Evolutionary conservation across 2,888 invertebrate genomes (phyloP), one percentile per base, ranked within the genome.

Genomic region (Elaeidobius kamerunicus): DNA sequence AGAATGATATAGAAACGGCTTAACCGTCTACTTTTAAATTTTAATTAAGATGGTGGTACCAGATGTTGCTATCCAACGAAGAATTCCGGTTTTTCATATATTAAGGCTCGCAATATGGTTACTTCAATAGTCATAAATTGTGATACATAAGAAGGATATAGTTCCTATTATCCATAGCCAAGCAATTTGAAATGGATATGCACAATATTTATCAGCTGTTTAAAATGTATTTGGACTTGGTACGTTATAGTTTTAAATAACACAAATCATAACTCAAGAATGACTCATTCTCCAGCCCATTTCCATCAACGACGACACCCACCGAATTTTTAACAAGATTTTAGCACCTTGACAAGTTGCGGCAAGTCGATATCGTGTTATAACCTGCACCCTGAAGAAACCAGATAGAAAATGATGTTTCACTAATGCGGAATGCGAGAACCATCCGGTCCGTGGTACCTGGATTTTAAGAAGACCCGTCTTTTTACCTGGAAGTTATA

Each of bases 401-500:
- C 28, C 18, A 45, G 40, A 44, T 28, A 41, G 45, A 16, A 27
- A 34, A 43, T 40, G 32, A 44, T 44, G 48, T 54, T 54, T 54
- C 54, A 49, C 43, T 18, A 38, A 38, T 39, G 38, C 34, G 54
- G 49, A 54, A 54, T 54, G 32, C 34, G 23, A 49, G 28, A 49
- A n/a, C n/a, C 54, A 54, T 54, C 54, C 54, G 54, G 48, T 48
- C 38, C 9, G 16, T 20, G 34, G 34, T 54, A 54, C 54, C 54
- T 54, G 54, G 38, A 44, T 52, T 54, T 40, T 40, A 40, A 44
- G 54, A 54, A 54, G 49, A 32, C 38, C 30, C 43, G 28, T 32
- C 44, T 54, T 54, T 54, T 54, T 54, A 54, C 54, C 54, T 54
- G 49, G 54, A 54, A 54, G 48, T 48, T 43, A n/a, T 23, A 44